Evolutionary conservation across 2,797 vertebrate species (phyloP).

Genomic region (Apogon hyalosoma): DNA sequence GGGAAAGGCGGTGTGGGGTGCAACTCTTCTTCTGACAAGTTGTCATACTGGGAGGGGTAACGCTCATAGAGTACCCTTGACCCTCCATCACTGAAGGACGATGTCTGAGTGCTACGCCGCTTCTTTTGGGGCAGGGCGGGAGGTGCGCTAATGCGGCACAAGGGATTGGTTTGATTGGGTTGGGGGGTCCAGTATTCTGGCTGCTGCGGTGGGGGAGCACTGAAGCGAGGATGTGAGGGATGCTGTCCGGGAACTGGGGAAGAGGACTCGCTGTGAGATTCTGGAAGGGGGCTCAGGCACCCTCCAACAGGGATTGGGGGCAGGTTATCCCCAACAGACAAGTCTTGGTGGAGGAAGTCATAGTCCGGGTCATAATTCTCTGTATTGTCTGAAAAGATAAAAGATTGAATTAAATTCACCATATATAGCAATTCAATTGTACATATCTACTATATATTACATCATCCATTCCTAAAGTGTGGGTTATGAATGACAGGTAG

Average conservation of each 20-base stretch:
- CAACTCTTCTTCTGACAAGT: slow-evolving; percentile 92
- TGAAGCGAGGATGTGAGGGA: slow-evolving; percentile 85
- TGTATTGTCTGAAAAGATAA: slow-evolving; percentile 73
- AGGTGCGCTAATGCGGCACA: slow-evolving; percentile 75
- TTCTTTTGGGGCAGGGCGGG: slow-evolving; percentile 95
- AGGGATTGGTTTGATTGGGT: slow-evolving; percentile 60
- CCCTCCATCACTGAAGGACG: slow-evolving; percentile 75
- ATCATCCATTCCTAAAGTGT: too few species aligned
- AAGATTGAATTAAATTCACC: background rate
- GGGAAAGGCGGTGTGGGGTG: slow-evolving; percentile 75
- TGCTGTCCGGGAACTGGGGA: slow-evolving; percentile 88
- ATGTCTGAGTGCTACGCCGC: slow-evolving; percentile 89
- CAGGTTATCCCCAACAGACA: slow-evolving; percentile 91
- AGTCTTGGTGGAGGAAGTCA: slow-evolving; percentile 98
- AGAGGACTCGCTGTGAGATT: slow-evolving; percentile 90
- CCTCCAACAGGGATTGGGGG: slow-evolving; percentile 84
- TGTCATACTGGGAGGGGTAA: slow-evolving; percentile 94
- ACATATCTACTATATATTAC: too few species aligned
- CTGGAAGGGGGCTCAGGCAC: slow-evolving; percentile 92
- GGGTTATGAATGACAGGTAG: too few species aligned
- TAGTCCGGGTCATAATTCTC: slow-evolving; percentile 98
- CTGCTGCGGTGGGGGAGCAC: slow-evolving; percentile 73
- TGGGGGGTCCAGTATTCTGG: slow-evolving; percentile 74
- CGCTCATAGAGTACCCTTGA: slow-evolving; percentile 89
- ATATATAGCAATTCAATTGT: background rate